Evolutionary conservation across 2,797 vertebrate genomes (phyloP).

Genomic region (Rhinichthys osculus): DNA sequence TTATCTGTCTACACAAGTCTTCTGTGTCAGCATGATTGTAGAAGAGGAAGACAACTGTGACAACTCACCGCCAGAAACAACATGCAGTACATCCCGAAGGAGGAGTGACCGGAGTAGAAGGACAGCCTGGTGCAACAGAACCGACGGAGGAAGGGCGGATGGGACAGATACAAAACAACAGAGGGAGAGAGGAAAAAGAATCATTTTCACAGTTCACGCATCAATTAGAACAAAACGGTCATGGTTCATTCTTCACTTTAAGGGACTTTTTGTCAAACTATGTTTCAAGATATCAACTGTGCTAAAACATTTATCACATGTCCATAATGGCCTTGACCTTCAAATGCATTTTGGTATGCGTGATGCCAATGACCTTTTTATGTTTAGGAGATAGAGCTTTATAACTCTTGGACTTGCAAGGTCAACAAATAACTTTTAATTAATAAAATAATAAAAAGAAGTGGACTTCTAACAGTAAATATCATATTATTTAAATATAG

Average conservation of each 20-base stretch:
- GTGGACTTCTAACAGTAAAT: neutral
- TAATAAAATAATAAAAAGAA: neutral
- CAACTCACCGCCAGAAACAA: conserved; percentile 95
- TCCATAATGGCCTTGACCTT: too few relatives aligned
- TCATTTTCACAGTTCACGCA: conserved; percentile 11
- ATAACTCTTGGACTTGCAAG: neutral
- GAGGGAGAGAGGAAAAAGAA: neutral
- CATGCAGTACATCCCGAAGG: conserved; percentile 99
- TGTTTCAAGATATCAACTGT: neutral
- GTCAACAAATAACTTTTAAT: neutral
- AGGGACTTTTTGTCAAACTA: neutral
- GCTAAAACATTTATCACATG: neutral
- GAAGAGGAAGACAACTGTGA: conserved; percentile 11
- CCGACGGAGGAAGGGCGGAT: neutral
- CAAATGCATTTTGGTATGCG: neutral
- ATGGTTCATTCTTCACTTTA: neutral
- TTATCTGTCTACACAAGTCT: conserved; percentile 18
- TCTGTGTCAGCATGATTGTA: conserved; percentile 25
- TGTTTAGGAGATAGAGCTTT: neutral
- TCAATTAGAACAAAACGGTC: neutral
- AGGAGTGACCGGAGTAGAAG: conserved; percentile 98
- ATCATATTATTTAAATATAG: neutral
- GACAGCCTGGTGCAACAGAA: conserved; percentile 83
- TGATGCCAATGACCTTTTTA: neutral
- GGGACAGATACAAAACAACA: neutral